Base-by-base conservation (phyloP, 1,140 invertebrate genomes). In the Trachymyrmex cornetzi region DNA sequence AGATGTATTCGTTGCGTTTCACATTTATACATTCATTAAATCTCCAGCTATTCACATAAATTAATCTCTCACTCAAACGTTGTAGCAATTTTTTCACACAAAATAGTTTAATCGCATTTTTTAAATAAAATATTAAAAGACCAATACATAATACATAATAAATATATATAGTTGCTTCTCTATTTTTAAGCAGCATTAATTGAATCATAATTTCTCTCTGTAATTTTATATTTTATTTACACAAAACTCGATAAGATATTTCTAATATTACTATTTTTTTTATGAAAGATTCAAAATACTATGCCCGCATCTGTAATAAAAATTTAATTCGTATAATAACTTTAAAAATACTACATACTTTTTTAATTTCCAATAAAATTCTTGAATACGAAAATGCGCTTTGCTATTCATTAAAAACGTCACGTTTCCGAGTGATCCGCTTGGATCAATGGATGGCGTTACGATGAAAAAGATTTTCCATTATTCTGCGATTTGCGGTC, bases 401-500 rank as follows among this genome's bases (percentile, higher is more conserved):
- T 1, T 6, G 38, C 19, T 74, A 6, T 27, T 84, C 69, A 84
- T 84, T 84, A 84, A 75, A 84, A 84, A 63, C 53, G 69, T 75
- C 80, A 63, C 80, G 69, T 84, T 57, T 74, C 48, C 63, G 75
- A 89, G 50, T 57, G 82, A 85, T 85, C 57, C 61, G 34, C 16
- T 64, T 61, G 80, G 69, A 84, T 84, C 80, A 22, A 84, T 84
- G 67, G 19, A 72, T 48, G 48, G 63, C 64, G 79, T 19, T 38
- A 53, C 38, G 16, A 30, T 44, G 66, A 34, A 12, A 75, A 88
- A 75, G 71, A 89, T 84, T 87, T 84, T 85, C 61, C 72, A 74
- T 38, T 66, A 67, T 89, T 82, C 77, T 80, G 72, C 64, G 71
- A 82, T 87, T 66, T 86, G 74, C 77, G 75, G 53, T 80, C 75